These are phyloP conservation scores for Olivierus martensii DNA, from an alignment of 1,140 invertebrate genomes.

Conservation along the genomic window DNA sequence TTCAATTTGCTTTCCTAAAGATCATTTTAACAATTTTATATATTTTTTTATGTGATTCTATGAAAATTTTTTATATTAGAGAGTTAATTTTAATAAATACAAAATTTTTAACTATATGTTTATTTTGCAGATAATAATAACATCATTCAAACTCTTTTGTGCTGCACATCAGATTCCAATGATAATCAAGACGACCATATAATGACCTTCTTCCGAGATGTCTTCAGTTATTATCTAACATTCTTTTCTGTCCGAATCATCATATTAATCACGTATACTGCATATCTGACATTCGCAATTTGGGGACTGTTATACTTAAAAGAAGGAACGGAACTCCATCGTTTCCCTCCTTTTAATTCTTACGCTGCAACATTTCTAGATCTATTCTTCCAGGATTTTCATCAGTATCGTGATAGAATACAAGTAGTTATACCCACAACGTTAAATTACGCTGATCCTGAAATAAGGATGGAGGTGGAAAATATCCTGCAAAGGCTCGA, in stretches of 20 bases:
- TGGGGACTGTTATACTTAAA: slow-evolving; percentile 75
- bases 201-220: slow-evolving; percentile 77
- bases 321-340: slow-evolving; percentile 73
- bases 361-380: slow-evolving; percentile 81
- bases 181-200: slow-evolving; percentile 73
- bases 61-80: too few relatives aligned
- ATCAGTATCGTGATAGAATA: slow-evolving; percentile 77
- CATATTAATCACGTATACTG: slow-evolving; percentile 58
- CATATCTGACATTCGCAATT: slow-evolving; percentile 65
- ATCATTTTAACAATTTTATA: too few relatives aligned
- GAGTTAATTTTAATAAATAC: too few relatives aligned
- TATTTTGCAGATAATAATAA: too few relatives aligned
- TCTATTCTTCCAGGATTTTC: slow-evolving; percentile 70
- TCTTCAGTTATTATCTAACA: slow-evolving; percentile 57
- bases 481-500: slow-evolving; percentile 62
- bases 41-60: too few relatives aligned
- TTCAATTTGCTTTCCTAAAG: too few relatives aligned
- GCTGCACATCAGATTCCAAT: slow-evolving; percentile 68
- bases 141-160: slow-evolving; percentile 63
- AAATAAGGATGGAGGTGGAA: slow-evolving; percentile 60
- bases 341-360: slow-evolving; percentile 69
- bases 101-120: too few relatives aligned
- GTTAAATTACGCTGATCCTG: slow-evolving; percentile 67
- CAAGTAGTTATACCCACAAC: slow-evolving; percentile 71
- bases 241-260: slow-evolving; percentile 55